Conservation (phyloP, 2,797 vertebrate genomes). For the Phrynocephalus guinanensis region DNA sequence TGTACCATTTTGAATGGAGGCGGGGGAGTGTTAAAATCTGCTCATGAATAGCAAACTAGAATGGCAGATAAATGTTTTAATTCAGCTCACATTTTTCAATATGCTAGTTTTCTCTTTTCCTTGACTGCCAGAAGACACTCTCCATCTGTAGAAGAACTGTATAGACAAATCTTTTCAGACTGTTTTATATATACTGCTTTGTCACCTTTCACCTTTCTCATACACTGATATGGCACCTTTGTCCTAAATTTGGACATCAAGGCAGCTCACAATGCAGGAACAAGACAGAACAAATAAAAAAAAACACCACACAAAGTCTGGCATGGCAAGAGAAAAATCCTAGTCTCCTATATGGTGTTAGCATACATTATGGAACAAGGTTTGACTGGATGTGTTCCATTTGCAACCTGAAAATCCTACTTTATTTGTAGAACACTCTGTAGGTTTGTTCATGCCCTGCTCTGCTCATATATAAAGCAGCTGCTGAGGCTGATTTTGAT, state of each 20-base stretch:
- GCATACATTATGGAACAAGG: neutral
- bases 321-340: too few relatives aligned
- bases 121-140: too few relatives aligned
- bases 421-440: too few relatives aligned
- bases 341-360: neutral
- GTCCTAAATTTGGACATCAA: too few relatives aligned
- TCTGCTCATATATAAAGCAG: neutral
- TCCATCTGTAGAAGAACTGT: too few relatives aligned
- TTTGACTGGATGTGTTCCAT: neutral
- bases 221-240: too few relatives aligned
- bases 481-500: too few relatives aligned
- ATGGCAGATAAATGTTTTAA: neutral
- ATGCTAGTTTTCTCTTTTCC: neutral
- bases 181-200: too few relatives aligned
- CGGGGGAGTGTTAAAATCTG: neutral
- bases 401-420: neutral
- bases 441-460: neutral
- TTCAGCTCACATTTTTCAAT: neutral
- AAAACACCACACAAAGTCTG: too few relatives aligned
- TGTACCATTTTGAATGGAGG: neutral
- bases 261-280: too few relatives aligned
- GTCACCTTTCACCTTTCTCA: too few relatives aligned
- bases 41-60: neutral
- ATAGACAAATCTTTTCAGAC: too few relatives aligned
- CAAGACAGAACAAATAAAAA: neutral